Conservation (phyloP, 1,140 invertebrate genomes). For the Cheumatopsyche charites region DNA sequence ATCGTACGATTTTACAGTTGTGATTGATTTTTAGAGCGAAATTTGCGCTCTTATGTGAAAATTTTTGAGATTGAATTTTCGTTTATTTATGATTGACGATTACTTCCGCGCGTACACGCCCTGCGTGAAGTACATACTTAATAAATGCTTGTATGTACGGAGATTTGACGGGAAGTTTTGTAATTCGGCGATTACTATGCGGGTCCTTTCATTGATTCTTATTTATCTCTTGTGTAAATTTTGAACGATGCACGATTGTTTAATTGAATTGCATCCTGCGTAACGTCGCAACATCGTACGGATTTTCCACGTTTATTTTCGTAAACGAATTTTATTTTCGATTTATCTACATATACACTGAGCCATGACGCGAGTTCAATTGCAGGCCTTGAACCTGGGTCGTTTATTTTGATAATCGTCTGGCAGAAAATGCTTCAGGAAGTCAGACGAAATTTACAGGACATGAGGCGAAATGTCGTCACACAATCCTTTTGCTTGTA, state of each 20-base stretch:
- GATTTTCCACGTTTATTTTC: too few species aligned
- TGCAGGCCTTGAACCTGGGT: not conserved
- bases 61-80: not conserved
- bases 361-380: not conserved
- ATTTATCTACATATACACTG: not conserved
- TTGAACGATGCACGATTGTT: conserved; percentile 42
- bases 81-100: too few species aligned
- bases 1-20: conserved; percentile 21
- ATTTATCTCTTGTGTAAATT: conserved; percentile 15
- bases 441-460: not conserved
- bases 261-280: conserved; percentile 36
- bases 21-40: not conserved
- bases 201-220: conserved; percentile 33
- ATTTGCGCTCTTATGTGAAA: not conserved
- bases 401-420: conserved; percentile 1
- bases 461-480: not conserved
- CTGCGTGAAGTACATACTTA: not conserved
- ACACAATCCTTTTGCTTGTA: too few species aligned
- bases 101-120: too few species aligned
- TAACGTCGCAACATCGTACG: too few species aligned
- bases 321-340: too few species aligned
- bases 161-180: conserved; percentile 31
- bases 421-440: not conserved
- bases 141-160: not conserved
- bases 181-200: conserved; percentile 41